A percentile compares a stretch with the other conserved stretches of the same genome.
Evolutionary conservation across 2,888 invertebrate species (phyloP).

Genomic region (Lithophane ornitopus): DNA sequence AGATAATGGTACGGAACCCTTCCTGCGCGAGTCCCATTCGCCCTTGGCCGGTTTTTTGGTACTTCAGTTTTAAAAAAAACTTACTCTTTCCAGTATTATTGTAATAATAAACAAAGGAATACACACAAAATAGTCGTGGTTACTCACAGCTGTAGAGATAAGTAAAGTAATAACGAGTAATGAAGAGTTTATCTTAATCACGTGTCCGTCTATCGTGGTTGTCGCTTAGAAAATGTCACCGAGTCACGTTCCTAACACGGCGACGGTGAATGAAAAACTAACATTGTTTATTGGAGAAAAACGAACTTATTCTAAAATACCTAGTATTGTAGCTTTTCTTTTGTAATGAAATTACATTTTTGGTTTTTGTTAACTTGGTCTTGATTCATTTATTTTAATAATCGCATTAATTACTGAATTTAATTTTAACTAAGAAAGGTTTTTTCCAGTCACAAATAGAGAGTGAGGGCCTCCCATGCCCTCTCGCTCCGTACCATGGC

Average conservation of each 20-base stretch:
- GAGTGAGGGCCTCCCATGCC: too few relatives aligned
- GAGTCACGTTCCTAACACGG: slow-evolving; percentile 52
- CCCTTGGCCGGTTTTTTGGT: too few relatives aligned
- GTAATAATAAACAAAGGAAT: slow-evolving; percentile 7
- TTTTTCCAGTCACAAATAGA: neutral
- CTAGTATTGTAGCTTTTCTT: neutral
- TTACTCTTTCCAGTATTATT: too few relatives aligned
- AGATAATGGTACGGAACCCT: too few relatives aligned
- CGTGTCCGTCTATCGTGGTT: slow-evolving; percentile 46
- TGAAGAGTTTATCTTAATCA: slow-evolving; percentile 49
- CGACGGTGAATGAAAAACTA: slow-evolving; percentile 21
- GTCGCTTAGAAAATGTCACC: slow-evolving; percentile 32
- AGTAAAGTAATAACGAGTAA: slow-evolving; percentile 43
- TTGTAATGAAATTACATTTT: neutral
- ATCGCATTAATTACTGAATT: neutral
- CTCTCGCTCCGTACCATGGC: too few relatives aligned
- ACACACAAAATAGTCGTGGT: neutral
- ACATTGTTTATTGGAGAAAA: slow-evolving; percentile 20
- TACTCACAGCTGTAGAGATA: slow-evolving; percentile 33
- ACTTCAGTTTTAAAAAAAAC: too few relatives aligned
- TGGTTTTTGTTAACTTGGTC: neutral
- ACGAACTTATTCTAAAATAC: neutral
- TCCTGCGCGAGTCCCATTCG: too few relatives aligned
- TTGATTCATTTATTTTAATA: neutral
- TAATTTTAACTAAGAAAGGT: neutral